These are phyloP conservation scores for Eucidaris tribuloides DNA, from an alignment of 35 echinoderm and acorn worm genomes.

Conservation along the genomic window DNA sequence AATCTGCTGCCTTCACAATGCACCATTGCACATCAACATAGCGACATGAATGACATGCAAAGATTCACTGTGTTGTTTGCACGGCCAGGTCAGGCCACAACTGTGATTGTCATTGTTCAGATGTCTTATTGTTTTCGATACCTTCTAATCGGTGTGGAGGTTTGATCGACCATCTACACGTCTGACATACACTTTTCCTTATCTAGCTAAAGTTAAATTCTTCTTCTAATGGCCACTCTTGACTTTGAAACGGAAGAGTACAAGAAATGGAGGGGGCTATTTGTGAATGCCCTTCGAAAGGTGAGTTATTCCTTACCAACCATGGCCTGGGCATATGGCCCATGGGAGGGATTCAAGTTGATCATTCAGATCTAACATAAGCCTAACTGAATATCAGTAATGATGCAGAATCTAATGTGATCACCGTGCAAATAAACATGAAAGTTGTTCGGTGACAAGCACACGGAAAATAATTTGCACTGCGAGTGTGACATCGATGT, in stretches of 20 bases:
- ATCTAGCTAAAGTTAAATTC: no score
- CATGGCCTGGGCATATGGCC: neutral
- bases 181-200: no score
- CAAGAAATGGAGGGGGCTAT: slow-evolving; percentile 38
- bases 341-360: neutral
- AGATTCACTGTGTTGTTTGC: no score
- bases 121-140: no score
- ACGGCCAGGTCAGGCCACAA: no score
- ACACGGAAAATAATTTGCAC: neutral
- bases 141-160: no score
- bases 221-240: slow-evolving; percentile 21
- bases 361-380: neutral
- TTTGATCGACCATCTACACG: no score
- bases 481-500: neutral
- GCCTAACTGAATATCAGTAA: neutral
- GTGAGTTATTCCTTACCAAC: slow-evolving; percentile 3
- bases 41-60: no score
- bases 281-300: slow-evolving; percentile 39
- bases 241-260: slow-evolving; percentile 52
- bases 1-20: no score
- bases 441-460: neutral
- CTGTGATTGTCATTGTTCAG: no score
- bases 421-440: neutral
- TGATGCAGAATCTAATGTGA: neutral
- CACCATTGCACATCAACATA: no score